Base-by-base conservation (phyloP, 2,797 vertebrate genomes). In the Eremophila alpestris region DNA sequence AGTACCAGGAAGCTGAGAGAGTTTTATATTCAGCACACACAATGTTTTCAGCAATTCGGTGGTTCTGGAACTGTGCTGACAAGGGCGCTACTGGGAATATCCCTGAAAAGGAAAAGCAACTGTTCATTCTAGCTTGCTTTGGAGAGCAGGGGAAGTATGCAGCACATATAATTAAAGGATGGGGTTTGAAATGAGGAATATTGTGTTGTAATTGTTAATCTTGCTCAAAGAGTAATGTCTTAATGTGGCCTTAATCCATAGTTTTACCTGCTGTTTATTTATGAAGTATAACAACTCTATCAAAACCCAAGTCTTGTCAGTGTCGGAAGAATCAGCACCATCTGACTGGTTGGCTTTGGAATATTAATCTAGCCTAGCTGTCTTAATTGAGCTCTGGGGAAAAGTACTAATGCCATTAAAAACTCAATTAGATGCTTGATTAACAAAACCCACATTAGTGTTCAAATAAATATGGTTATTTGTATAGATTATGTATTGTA, bases 31-130 rank as follows among this genome's bases (percentile, higher is more conserved):
- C 79, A 41, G 22, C 17, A 36, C 29, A 24, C 7, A 3, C 24
- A 41, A 4, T 88, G 49, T 58, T 92, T 91, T 94, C 84, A 84
- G 91, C 90, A 55, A 3, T 41, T 52, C 6, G 0, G 20, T 85
- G n/a, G 29, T 85, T 94, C 88, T 83, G 76, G 84, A 93, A 86
- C 85, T 88, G 30, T 91, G 84, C 93, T 95, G 79, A 89, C 22
- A 23, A 60, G 40, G 27, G 70, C 63, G 68, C 58, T 78, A 4
- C 20, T 62, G 52, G 56, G 52, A 36, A 36, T 88, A 56, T 69
- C 16, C 38, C 48, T 86, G 67, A 48, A 93, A 88, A 73, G 34
- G 27, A 49, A 84, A 71, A 89, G 14, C 34, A 27, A 27, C 43
- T 88, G 54, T 79, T 86, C 26, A 9, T 65, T 74, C 45, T 70